Evolutionary conservation across 2,113 vertebrate genomes (phyloP).

Genomic region (Hyla sarda): DNA sequence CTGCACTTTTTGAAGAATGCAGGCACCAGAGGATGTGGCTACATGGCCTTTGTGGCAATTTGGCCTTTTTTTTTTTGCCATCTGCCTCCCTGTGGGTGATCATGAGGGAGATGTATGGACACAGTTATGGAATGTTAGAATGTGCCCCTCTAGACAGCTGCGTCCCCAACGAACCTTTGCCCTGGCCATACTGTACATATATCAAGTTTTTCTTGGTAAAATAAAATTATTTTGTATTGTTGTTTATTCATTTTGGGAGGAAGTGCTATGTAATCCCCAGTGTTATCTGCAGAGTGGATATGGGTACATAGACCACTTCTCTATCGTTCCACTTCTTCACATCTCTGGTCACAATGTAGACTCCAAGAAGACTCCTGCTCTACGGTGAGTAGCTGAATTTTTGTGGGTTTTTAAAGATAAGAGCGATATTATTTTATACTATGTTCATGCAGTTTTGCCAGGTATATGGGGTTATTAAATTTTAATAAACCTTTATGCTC

Average conservation of each 20-base stretch:
- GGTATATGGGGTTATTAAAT: no score
- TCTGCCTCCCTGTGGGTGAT: no score
- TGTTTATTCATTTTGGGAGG: not conserved
- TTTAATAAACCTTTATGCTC: no score
- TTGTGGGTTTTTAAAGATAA: no score
- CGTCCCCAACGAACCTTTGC: not conserved
- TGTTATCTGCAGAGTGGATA: not conserved
- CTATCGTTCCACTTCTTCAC: not conserved
- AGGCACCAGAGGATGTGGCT: no score
- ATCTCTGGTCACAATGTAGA: not conserved
- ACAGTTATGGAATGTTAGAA: no score
- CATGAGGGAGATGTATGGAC: no score
- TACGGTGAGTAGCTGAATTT: constrained; percentile 13
- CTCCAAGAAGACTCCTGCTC: not conserved
- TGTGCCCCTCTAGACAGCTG: not conserved
- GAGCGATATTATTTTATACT: not conserved
- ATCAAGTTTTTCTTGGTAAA: not conserved
- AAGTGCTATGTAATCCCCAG: not conserved
- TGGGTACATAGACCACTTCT: not conserved
- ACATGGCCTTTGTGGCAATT: no score
- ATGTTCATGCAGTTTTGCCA: no score
- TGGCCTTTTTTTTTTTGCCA: no score
- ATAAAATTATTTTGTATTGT: not conserved
- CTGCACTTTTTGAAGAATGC: no score
- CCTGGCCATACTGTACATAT: not conserved